Percentiles rank a stretch among this genome's conserved stretches.
phyloP scores from a whole-genome alignment of 2,888 invertebrate species.

The Eledona agricola region DNA sequence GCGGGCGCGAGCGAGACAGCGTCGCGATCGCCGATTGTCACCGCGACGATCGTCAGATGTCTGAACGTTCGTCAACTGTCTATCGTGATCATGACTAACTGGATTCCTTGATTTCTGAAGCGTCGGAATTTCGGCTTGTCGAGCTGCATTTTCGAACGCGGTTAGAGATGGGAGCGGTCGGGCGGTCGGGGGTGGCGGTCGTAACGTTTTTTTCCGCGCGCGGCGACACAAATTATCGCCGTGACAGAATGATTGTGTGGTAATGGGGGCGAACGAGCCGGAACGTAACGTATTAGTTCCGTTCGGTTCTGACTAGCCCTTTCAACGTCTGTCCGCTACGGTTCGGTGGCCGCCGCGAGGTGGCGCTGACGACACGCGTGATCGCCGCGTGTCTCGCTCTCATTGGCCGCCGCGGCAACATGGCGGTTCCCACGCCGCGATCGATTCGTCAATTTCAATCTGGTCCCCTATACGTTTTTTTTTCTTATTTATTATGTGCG shows the following conservation, averaged over 20 bases:
- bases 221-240: constrained; percentile 52
- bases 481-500: constrained; percentile 24
- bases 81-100: constrained; percentile 56
- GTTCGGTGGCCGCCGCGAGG: no score
- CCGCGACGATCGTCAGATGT: constrained; percentile 30
- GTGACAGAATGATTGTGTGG: constrained; percentile 58
- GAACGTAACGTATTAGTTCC: constrained; percentile 58
- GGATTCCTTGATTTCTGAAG: constrained; percentile 58
- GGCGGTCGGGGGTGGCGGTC: background rate
- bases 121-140: constrained; percentile 53
- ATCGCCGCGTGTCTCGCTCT: no score
- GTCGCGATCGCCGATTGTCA: constrained; percentile 1
- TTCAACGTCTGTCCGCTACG: constrained; percentile 29
- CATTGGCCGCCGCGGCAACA: no score
- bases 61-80: constrained; percentile 37
- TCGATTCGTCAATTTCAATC: background rate
- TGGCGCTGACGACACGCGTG: no score
- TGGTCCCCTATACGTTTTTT: background rate
- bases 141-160: constrained; percentile 40
- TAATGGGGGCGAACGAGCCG: constrained; percentile 54
- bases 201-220: constrained; percentile 10
- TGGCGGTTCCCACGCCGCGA: background rate
- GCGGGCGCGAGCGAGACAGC: constrained; percentile 3
- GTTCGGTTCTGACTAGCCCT: constrained; percentile 42
- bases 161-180: constrained; percentile 9